A percentile compares a stretch with the other conserved stretches of the same genome.
Conservation (phyloP, 1,140 invertebrate species). For the Musca domestica region DNA sequence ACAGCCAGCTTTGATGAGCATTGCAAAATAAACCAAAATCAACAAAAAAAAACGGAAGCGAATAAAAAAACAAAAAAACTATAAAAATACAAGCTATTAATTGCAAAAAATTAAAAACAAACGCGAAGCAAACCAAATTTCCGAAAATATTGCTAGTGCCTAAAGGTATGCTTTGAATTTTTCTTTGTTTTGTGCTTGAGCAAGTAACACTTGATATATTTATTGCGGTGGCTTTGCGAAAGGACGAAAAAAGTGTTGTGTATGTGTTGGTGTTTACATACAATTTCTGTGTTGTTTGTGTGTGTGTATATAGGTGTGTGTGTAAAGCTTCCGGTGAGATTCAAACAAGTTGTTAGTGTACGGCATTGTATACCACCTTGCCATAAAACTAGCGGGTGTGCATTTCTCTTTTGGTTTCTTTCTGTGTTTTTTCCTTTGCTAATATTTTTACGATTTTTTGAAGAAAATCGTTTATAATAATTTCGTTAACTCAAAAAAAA, state of each 20-base stretch:
- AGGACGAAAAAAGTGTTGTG: background rate
- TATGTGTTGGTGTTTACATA: background rate
- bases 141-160: background rate
- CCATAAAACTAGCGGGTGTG: too few species aligned
- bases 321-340: conserved; percentile 21
- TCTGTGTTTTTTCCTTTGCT: background rate
- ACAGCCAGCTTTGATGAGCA: conserved; percentile 55
- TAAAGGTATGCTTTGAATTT: conserved; percentile 10
- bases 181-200: too few species aligned
- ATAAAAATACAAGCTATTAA: background rate
- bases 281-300: background rate
- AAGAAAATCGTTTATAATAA: background rate
- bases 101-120: background rate
- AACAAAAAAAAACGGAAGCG: background rate
- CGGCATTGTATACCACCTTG: too few species aligned
- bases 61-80: background rate
- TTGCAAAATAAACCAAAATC: conserved; percentile 42
- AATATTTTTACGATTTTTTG: background rate
- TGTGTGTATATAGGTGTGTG: background rate
- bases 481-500: background rate
- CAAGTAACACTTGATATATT: too few species aligned
- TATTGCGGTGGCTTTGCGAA: too few species aligned
- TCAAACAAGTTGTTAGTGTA: conserved; percentile 25
- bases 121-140: background rate
- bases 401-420: background rate